Percentiles rank a stretch among this genome's conserved stretches.
These are phyloP conservation scores for Platycheirus albimanus DNA, from an alignment of 2,888 invertebrate genomes.

Conservation along the genomic window DNA sequence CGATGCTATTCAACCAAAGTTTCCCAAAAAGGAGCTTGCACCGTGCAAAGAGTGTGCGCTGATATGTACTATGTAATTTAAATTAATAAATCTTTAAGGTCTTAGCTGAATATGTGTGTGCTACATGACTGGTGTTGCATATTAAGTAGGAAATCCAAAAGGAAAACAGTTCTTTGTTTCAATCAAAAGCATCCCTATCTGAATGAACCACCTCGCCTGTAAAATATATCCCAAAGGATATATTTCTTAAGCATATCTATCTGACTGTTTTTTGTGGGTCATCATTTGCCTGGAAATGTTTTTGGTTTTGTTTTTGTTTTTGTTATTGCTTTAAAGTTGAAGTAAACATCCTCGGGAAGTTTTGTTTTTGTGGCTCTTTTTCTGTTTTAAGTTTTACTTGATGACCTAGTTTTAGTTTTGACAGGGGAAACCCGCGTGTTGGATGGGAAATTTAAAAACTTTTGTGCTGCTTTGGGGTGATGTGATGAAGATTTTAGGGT, in stretches of 20 bases:
- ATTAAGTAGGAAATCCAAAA: conserved; percentile 44
- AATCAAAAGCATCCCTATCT: conserved; percentile 9
- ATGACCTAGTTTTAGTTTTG: conserved; percentile 60
- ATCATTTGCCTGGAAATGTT: conserved; percentile 38
- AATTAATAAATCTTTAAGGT: conserved; percentile 72
- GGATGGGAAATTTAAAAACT: conserved; percentile 34
- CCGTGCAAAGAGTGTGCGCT: conserved; percentile 23
- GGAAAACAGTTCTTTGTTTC: conserved; percentile 38
- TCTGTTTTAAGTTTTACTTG: conserved; percentile 23
- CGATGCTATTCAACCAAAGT: conserved; percentile 33
- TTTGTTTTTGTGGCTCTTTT: neutral
- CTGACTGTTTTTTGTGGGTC: conserved; percentile 28
- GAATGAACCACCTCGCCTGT: neutral
- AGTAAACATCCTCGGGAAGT: conserved; percentile 55
- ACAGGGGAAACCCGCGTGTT: conserved; percentile 24
- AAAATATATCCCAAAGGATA: neutral
- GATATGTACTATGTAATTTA: conserved; percentile 57
- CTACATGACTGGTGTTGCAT: conserved; percentile 42
- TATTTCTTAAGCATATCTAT: too few relatives aligned
- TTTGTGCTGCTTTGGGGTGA: conserved; percentile 22
- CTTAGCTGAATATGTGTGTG: conserved; percentile 41
- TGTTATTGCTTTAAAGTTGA: conserved; percentile 27
- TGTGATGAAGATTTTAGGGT: conserved; percentile 31
- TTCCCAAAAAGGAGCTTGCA: conserved; percentile 52
- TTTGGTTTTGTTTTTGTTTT: neutral